Base-by-base conservation (phyloP, 2,797 vertebrate genomes). In the Aldrovandia affinis region DNA sequence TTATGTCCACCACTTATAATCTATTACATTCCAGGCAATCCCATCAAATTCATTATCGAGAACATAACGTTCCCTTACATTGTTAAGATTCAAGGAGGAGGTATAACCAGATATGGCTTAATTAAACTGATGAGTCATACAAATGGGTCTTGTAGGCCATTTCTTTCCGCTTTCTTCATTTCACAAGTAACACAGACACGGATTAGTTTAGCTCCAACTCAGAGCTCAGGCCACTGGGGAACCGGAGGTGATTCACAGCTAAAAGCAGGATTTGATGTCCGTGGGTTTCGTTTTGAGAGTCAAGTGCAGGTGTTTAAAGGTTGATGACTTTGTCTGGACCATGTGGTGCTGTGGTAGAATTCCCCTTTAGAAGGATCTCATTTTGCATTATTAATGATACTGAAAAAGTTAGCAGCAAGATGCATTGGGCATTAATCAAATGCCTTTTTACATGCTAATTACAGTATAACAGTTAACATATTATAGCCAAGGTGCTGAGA, bases 31-130 rank as follows among this genome's bases (percentile, higher is more conserved):
- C 8, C 77, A 44, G 80, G 33, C 30, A 70, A 83, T 22, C 12
- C 6, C 39, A 42, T 25, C 36, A 36, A 39, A 36, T 73, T 36
- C 33, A 73, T 15, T 73, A 14, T 83, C 15, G 36, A 78, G 59
- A 78, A 59, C 50, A 83, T 78, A 83, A 83, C 61, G 55, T 36
- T 57, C 33, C 3, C 18, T 83, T 15, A 61, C 22, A 63, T 50
- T 78, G 25, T 78, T 18, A 28, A 78, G 54, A n/a, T 59, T 83
- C 82, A 83, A 55, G 63, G 47, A 63, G 39, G 75, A 83, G 73
- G 57, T 83, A 7, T 14, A 39, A 47, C 54, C 73, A 78, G 73
- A 83, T n/a, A 20, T 20, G n/a, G 52, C 9, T 47, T n/a, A 54
- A 33, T 22, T 33, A 28, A 63, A 33, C 15, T 36, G 78, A 59